Evolutionary conservation across 2,888 invertebrate species (phyloP), one percentile per base, ranked within the genome.

Genomic region (Rhaphigaster nebulosa): DNA sequence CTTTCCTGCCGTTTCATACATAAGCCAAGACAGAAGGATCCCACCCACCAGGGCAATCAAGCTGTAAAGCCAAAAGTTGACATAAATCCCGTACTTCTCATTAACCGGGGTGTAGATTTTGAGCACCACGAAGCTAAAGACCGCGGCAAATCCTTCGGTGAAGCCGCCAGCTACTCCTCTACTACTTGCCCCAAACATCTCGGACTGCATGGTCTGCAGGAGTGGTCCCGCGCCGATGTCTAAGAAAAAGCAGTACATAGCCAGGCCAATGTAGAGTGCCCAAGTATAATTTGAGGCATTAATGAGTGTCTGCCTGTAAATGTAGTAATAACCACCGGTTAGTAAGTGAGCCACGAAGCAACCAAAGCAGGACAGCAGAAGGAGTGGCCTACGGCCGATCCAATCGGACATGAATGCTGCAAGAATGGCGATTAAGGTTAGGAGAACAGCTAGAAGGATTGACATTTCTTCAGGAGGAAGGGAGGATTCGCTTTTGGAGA

Each of bases 1-100:
- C 87, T 92, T 92, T 23, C 93, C 93, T 23, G 92, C 92, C 15
- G 92, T 93, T 90, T 93, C 93, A n/a, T 91, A 91, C 34, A 92
- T 87, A 15, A 91, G 45, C 54, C 91, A 88, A 52, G 91, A 91
- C 8, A 92, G 91, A 26, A 92, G 76, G 34, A 92, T 91, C 29
- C 92, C 91, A 34, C 92, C 88, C 4, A 91, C 60, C 10, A 91
- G 88, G 50, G 91, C 92, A n/a, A 91, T 54, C 18, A 91, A 70
- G 60, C 92, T 91, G 88, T 92, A 92, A 12, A 91, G 65, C 29
- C 89, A 89, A 76, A 92, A 92, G 56, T 92, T 92, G 84, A 91
- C 65, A 34, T 91, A 92, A 23, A 92, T 91, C 23, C 92, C 92
- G 90, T 90, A 92, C 29, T 56, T 26, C 70, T 92, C 91, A 18